Evolutionary conservation across 2,888 invertebrate genomes (phyloP), one percentile per base, ranked within the genome.

Genomic region (Lepidochitona cinerea): DNA sequence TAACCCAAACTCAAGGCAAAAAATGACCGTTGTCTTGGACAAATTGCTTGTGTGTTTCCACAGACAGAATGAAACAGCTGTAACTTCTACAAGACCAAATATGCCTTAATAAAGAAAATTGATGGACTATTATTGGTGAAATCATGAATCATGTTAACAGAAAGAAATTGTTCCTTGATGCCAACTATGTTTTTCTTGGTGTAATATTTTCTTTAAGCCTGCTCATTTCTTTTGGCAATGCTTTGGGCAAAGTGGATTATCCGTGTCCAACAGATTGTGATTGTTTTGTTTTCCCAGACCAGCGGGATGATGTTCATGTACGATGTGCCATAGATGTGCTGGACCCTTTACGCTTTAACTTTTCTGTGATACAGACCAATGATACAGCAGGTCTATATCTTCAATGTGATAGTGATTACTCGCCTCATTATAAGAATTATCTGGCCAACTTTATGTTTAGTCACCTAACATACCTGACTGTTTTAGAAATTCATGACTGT

Each of bases 401-500:
- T 14, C 59, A 59, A 32, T 59, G 59, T 59, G 59, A 59, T 59
- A 23, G 9, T 23, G 4, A 29, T 1, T 2, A 14, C 12, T 59
- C 32, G 26, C 23, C 23, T 26, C 59, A 29, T 59, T 29, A 29
- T 59, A 59, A 18, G 4, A 59, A 29, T 59, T 59, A 29, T 14
- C 14, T 59, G 12, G 18, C 59, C 23, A 59, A 59, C 26, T 59
- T 59, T 26, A 59, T 59, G 59, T 29, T 59, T 32, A 59, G 59
- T 9, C 59, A 59, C 29, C 29, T 59, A 26, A 59, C 26, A 2
- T 32, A 59, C 14, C 29, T 59, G 59, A 29, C 23, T 14, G 59
- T 59, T 3, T 59, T 59, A 9, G 59, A 59, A 59, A 23, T 59
- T 29, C 59, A 59, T 59, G 59, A 59, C 59, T 59, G 59, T 26